Evolutionary conservation across 2,797 vertebrate species (phyloP).

Genomic region (Prionace glauca): DNA sequence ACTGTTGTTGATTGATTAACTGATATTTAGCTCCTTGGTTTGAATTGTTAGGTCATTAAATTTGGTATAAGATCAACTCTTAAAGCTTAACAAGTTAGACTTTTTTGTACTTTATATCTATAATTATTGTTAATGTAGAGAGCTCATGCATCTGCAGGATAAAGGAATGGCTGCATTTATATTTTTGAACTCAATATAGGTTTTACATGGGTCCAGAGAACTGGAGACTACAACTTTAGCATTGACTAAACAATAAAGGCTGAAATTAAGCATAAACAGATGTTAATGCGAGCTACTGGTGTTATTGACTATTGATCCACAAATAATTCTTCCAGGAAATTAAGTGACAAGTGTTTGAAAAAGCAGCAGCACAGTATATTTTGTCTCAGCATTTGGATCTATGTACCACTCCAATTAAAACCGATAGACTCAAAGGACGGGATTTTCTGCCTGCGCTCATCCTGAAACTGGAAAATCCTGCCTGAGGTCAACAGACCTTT

Average conservation of each 20-base stretch:
- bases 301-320: background rate
- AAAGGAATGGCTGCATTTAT: background rate
- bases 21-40: background rate
- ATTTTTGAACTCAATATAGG: background rate
- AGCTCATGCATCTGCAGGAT: background rate
- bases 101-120: background rate
- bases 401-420: background rate
- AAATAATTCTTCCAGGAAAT: background rate
- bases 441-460: no score
- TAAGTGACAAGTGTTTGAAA: background rate
- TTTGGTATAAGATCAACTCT: background rate
- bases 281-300: background rate
- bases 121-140: background rate
- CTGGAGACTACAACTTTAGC: background rate
- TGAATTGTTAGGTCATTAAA: background rate
- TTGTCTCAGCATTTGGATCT: background rate
- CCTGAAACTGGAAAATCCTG: no score
- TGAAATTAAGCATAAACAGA: background rate
- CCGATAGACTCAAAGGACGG: no score
- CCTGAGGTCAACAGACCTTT: no score
- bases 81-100: background rate
- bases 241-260: constrained; percentile 18
- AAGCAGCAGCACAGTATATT: no score
- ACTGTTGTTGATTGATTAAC: background rate
- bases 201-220: background rate